These are phyloP conservation scores for Sycobia sp. DNA, from an alignment of 1,140 invertebrate genomes.

Conservation along the genomic window DNA sequence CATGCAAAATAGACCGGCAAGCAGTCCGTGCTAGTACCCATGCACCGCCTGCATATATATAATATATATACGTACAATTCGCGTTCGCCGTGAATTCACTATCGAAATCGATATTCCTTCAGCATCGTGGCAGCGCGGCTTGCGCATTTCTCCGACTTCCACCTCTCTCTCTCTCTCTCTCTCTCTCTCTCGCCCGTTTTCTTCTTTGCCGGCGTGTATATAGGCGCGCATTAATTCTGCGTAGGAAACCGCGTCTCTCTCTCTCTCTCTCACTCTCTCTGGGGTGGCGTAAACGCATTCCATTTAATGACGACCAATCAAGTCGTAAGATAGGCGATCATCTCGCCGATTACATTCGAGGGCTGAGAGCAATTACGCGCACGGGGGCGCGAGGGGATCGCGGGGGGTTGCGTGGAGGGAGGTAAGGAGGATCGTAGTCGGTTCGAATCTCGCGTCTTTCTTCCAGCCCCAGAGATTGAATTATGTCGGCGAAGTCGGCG, in stretches of 20 bases:
- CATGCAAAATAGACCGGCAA: too few relatives aligned
- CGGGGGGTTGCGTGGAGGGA: not conserved
- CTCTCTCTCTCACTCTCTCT: too few relatives aligned
- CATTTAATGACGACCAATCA: constrained; percentile 59
- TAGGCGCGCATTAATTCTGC: constrained; percentile 36
- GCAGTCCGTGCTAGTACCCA: too few relatives aligned
- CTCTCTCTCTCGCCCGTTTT: not conserved
- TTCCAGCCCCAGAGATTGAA: too few relatives aligned
- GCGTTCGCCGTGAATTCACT: too few relatives aligned
- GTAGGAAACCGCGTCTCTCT: constrained; percentile 29
- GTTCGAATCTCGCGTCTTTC: too few relatives aligned
- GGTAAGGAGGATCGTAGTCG: not conserved
- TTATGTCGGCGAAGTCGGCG: too few relatives aligned
- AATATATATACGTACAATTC: too few relatives aligned
- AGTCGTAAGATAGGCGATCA: constrained; percentile 58
- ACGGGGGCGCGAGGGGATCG: not conserved
- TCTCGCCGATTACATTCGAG: constrained; percentile 53
- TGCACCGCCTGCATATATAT: too few relatives aligned
- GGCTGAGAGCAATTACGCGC: constrained; percentile 45
- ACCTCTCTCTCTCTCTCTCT: not conserved
- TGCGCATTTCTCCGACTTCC: not conserved
- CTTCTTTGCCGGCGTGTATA: not conserved
- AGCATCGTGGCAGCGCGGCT: too few relatives aligned
- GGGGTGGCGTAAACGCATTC: constrained; percentile 57
- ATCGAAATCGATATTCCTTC: too few relatives aligned